phyloP scores from a whole-genome alignment of 2,888 invertebrate species.

The Kuschelorhynchus macadamiae region DNA sequence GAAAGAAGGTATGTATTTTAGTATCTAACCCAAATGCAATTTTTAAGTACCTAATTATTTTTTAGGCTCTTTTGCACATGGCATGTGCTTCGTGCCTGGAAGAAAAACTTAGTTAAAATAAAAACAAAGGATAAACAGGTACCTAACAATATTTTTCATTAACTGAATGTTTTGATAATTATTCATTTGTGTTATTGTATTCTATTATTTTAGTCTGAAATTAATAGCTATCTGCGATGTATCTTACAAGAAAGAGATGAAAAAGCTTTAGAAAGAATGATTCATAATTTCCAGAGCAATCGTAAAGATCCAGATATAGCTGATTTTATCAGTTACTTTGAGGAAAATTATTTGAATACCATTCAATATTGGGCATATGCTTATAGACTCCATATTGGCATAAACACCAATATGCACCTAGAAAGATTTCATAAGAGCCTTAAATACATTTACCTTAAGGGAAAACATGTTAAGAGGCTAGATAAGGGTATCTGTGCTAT shows the following conservation, averaged over 20 bases:
- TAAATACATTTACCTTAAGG: too few relatives aligned
- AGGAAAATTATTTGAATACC: too few relatives aligned
- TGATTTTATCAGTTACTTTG: conserved; percentile 41
- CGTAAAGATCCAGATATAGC: conserved; percentile 37
- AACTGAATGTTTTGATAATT: background rate
- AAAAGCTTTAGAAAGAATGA: conserved; percentile 49
- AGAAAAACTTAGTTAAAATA: background rate
- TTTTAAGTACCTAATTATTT: conserved; percentile 4
- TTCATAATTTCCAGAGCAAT: conserved; percentile 38
- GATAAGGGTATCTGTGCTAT: too few relatives aligned
- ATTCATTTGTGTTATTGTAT: background rate
- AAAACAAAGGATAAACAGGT: background rate
- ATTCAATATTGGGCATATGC: too few relatives aligned
- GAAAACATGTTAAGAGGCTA: too few relatives aligned
- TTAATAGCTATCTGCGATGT: conserved; percentile 47
- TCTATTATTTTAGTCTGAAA: conserved; percentile 1
- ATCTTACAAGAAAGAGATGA: conserved; percentile 49
- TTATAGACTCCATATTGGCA: too few relatives aligned
- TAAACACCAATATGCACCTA: too few relatives aligned
- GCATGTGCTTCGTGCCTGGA: background rate
- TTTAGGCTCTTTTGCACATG: conserved; percentile 8
- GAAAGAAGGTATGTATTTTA: background rate
- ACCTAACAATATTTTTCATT: background rate
- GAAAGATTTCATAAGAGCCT: too few relatives aligned
- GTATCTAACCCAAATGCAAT: conserved; percentile 25